Evolutionary conservation across 2,888 invertebrate species (phyloP), one percentile per base, ranked within the genome.

Genomic region (Altica lythri): DNA sequence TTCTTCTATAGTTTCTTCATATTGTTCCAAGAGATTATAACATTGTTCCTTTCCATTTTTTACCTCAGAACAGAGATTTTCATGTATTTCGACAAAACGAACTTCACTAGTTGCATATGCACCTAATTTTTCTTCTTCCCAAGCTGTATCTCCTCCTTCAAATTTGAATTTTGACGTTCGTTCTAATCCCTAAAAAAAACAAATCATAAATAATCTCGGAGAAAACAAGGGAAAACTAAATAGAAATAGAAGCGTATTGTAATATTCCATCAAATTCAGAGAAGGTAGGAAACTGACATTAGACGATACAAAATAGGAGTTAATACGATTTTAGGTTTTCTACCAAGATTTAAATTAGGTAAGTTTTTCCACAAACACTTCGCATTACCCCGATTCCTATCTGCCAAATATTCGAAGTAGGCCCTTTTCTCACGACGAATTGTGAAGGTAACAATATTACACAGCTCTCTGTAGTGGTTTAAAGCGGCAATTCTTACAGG

Each of bases 61-160:
- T 0, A 87, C 80, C 56, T 92, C 92, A 10, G 83, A 82, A 73
- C 97, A 97, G 4, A 95, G 77, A 14, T 85, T 80, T 69, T 96
- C 95, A 76, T 94, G 90, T 47, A 96, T 92, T 75, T 97, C 97
- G 9, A 92, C 85, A 30, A 96, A 79, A 42, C 97, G 82, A 16
- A 95, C 86, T 80, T 95, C 96, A 74, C 95, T 93, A 6, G 83
- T 87, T 59, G 88, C 84, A 73, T 95, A 95, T 1, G 86, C 85
- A 44, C 86, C 86, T 46, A 92, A 76, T 65, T 92, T 91, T 69
- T 92, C 87, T 73, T 93, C 92, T 72, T 95, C 95, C 93, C 95
- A 95, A 3, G 91, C 92, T 0, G 93, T 85, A 73, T 95, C 95
- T 1, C 95, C 95, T 2, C 95, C 95, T 66, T 92, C 95, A 76